Base-by-base conservation (phyloP, 1,140 invertebrate genomes). In the Phocides pigmalion region DNA sequence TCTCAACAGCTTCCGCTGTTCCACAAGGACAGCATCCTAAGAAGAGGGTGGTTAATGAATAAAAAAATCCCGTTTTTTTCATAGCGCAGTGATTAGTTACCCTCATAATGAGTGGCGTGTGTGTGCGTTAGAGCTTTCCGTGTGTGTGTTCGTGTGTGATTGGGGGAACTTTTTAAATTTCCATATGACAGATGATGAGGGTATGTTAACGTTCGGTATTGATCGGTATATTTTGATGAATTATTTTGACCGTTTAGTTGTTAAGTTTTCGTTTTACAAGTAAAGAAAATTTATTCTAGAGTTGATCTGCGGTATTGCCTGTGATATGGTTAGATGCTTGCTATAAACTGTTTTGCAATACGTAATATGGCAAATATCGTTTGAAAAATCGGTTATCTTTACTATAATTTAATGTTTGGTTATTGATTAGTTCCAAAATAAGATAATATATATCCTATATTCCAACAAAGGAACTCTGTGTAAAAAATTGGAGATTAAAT, bases 41-140 rank as follows among this genome's bases (percentile, higher is more conserved):
- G 83, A 75, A 82, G 83, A 86, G 88, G 88, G 86, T 87, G 88
- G 83, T 89, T 90, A 90, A 90, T 90, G 88, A 90, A 89, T 89
- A 89, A 90, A 90, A 90, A 90, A 90, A 85, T 82, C 75, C 81
- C 64, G 75, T 73, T 82, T 90, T 86, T 90, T 87, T 87, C 79
- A 74, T 83, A 82, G 79, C 82, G 75, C 80, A 87, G 86, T 90
- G 88, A 90, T 90, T 90, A 90, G 88, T 89, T 90, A 90, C 86
- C 88, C 88, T 82, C 70, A 80, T 90, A 90, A 90, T 90, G 82
- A 90, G 77, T 77, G 73, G 70, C 68, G 72, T 76, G 67, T 81
- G 77, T 74, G 75, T 70, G 77, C 73, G 78, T 72, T 72, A 2
- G 20, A 25, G 12, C 72, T 73, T 72, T 69, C 74, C 70, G 73